These are phyloP conservation scores for Australoheros scitulus DNA, from an alignment of 2,113 vertebrate genomes.

Conservation along the genomic window DNA sequence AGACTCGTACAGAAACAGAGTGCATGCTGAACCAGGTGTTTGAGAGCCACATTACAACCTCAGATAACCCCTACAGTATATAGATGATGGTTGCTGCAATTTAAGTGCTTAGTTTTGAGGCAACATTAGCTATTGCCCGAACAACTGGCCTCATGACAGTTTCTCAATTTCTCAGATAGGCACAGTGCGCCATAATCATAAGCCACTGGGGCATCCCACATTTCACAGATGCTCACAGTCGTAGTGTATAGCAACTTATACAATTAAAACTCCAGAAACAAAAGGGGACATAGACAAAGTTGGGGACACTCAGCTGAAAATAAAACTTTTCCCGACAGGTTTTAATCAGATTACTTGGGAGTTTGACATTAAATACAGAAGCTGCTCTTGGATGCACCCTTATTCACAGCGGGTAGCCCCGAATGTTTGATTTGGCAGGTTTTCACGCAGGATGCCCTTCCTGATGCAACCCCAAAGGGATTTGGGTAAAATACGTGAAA, in stretches of 20 bases:
- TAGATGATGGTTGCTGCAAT: constrained; percentile 28
- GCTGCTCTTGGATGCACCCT: not conserved
- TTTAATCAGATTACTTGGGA: not conserved
- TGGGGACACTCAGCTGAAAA: constrained; percentile 9
- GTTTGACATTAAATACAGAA: not conserved
- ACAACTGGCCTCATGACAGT: constrained; percentile 43
- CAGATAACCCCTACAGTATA: constrained; percentile 35
- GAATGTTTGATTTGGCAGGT: not conserved
- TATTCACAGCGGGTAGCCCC: not conserved
- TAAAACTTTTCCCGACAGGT: not conserved
- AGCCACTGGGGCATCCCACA: constrained; percentile 22
- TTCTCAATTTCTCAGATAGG: constrained; percentile 37
- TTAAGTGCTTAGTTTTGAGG: constrained; percentile 8
- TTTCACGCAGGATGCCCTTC: not conserved
- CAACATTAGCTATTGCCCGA: constrained; percentile 34
- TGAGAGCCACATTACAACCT: constrained; percentile 25
- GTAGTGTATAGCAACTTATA: constrained; percentile 18
- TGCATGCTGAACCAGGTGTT: constrained; percentile 25
- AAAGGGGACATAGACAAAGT: constrained; percentile 1
- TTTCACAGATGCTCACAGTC: constrained; percentile 42
- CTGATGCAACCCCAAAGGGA: not conserved
- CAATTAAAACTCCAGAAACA: constrained; percentile 26
- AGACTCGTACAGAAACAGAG: not conserved
- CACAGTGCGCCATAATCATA: constrained; percentile 21
- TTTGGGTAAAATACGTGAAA: not conserved